Evolutionary conservation across 92 coral and sea anemone genomes (phyloP), one percentile per base, ranked within the genome.

Genomic region (Pocillopora meandrina): DNA sequence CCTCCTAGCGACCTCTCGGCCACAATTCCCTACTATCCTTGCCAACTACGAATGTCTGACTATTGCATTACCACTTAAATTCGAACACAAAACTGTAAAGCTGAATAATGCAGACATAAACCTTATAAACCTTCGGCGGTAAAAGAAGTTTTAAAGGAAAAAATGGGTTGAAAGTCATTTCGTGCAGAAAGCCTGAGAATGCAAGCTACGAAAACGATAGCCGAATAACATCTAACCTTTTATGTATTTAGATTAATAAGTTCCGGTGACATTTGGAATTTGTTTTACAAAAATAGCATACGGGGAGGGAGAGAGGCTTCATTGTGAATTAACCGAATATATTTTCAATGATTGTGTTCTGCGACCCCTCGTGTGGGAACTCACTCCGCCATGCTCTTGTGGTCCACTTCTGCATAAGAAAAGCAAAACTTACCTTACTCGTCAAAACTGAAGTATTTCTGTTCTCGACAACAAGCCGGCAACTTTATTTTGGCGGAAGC

Each of bases 401-500:
- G 14, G 13, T 12, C n/a, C 0, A 34, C 52, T 12, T 34, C 3
- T 14, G 8, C 34, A 49, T n/a, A 70, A 36, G 17, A 70, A 31
- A 68, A 68, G 72, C 72, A 68, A 68, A 68, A 18, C 52, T 31
- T 17, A 23, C 19, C 21, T 12, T 21, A 12, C 12, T 59, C 85
- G 85, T 81, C 85, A 81, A 58, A 71, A 61, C 59, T 23, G 60
- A 16, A 67, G 85, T 36, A 81, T 26, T 76, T 70, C 76, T 31
- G 33, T 20, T 15, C 58, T 20, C 64, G 59, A 20, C 18, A 56
- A 59, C 57, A 82, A 23, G 49, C 74, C 72, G 73, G 79, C n/a
- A 21, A 33, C 71, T 82, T 82, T 81, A 77, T 82, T 82, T 59
- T 71, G 85, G 74, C 85, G 85, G 85, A 63, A 82, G 57, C 70